A percentile compares a stretch with the other conserved stretches of the same genome.
phyloP scores from a whole-genome alignment of 2,797 vertebrate genomes.

The Xiphorhynchus erythropygius region DNA sequence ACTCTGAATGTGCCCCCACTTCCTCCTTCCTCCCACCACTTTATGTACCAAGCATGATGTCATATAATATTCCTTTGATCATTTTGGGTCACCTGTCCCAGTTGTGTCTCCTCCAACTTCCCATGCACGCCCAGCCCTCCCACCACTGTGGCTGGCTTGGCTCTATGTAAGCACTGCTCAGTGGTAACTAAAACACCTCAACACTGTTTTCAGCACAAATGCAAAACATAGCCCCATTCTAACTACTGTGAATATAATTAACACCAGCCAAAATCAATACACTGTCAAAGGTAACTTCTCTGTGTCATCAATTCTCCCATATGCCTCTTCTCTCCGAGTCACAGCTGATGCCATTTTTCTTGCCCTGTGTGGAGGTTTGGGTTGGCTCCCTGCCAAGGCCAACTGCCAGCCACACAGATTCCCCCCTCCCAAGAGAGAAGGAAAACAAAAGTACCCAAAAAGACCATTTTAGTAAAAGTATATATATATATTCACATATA shows the following conservation, averaged over 20 bases:
- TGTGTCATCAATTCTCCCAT: neutral
- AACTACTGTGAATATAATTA: neutral
- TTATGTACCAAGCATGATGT: neutral
- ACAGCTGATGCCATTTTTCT: neutral
- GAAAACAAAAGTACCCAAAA: too few species aligned
- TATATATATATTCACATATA: too few species aligned
- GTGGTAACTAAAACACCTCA: neutral
- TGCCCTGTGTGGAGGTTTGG: neutral
- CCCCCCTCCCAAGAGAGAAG: too few species aligned
- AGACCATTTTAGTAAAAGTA: too few species aligned
- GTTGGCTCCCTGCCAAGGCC: too few species aligned
- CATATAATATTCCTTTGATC: neutral
- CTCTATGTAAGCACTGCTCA: neutral
- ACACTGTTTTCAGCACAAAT: neutral
- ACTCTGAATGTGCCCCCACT: neutral
- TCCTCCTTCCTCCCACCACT: neutral
- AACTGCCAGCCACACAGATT: too few species aligned
- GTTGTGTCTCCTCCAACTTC: neutral
- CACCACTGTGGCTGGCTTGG: neutral
- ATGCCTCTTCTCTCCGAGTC: neutral
- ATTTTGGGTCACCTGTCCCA: neutral
- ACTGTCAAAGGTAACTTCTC: neutral
- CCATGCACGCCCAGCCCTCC: neutral
- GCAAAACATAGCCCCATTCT: neutral
- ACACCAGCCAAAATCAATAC: neutral